Conservation (phyloP, 2,797 vertebrate species). For the Sebastes kiyomatsui region DNA sequence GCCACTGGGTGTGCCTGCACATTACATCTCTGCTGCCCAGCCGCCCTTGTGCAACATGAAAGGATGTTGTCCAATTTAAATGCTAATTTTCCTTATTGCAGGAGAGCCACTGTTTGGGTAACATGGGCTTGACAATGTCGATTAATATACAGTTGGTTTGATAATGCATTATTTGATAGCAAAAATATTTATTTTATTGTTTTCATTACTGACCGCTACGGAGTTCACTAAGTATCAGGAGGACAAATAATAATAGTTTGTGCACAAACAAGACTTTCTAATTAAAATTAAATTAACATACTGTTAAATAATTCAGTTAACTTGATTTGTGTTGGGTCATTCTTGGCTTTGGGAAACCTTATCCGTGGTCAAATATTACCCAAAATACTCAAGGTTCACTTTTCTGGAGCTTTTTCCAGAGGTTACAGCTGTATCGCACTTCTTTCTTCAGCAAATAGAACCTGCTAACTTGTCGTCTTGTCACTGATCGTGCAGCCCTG, state of each 20-base stretch:
- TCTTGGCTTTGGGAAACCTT: background rate
- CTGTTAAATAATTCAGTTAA: conserved; percentile 3
- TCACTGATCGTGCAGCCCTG: background rate
- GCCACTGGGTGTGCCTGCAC: conserved; percentile 27
- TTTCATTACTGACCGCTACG: conserved; percentile 11
- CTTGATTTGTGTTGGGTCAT: background rate
- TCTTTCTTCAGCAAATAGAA: no score
- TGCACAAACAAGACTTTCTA: background rate
- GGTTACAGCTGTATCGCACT: background rate
- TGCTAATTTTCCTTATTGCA: conserved; percentile 62
- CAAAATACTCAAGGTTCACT: background rate
- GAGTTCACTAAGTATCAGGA: background rate
- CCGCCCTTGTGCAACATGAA: conserved; percentile 52
- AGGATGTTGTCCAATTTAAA: conserved; percentile 67
- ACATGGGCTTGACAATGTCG: conserved; percentile 42
- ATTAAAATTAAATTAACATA: conserved; percentile 23
- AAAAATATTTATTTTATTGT: conserved; percentile 4
- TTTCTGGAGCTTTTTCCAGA: background rate
- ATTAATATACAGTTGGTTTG: conserved; percentile 45
- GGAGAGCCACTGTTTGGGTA: conserved; percentile 48
- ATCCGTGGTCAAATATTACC: background rate
- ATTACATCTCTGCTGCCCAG: conserved; percentile 38
- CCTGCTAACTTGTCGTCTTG: background rate
- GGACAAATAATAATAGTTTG: background rate
- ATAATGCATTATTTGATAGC: conserved; percentile 39